phyloP scores from a whole-genome alignment of 2,888 invertebrate species.

The Spodoptera littoralis region DNA sequence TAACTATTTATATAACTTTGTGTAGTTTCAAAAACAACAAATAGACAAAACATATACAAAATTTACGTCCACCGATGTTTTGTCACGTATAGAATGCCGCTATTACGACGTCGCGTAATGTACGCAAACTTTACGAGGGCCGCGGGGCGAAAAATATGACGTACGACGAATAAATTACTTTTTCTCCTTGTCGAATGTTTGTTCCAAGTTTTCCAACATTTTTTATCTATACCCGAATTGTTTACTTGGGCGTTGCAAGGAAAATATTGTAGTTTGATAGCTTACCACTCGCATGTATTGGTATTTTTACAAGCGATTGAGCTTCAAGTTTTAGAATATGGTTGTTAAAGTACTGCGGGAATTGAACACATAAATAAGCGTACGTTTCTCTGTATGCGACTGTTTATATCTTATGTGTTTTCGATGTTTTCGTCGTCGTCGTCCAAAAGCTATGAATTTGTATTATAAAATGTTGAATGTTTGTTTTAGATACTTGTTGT shows the following conservation, averaged over 20 bases:
- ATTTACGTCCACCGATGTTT: slow-evolving; percentile 45
- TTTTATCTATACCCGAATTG: slow-evolving; percentile 65
- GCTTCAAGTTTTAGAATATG: slow-evolving; percentile 13
- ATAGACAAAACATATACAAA: slow-evolving; percentile 28
- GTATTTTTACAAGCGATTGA: slow-evolving; percentile 36
- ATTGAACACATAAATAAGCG: slow-evolving; percentile 4
- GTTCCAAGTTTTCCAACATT: slow-evolving; percentile 53
- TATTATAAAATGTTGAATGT: no score
- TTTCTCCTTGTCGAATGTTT: slow-evolving; percentile 68
- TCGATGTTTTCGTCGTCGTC: no score
- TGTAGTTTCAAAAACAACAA: not conserved
- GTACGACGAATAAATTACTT: slow-evolving; percentile 76
- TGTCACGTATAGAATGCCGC: slow-evolving; percentile 64
- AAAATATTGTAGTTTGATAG: slow-evolving; percentile 72
- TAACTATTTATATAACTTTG: not conserved
- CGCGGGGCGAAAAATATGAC: slow-evolving; percentile 68
- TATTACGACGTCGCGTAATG: slow-evolving; percentile 54
- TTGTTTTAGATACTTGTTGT: no score
- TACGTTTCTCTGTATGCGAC: not conserved
- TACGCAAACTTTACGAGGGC: slow-evolving; percentile 61
- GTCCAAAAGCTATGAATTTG: no score
- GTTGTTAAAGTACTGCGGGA: slow-evolving; percentile 1
- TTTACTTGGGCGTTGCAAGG: slow-evolving; percentile 60
- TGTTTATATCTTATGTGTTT: no score
- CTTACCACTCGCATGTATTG: slow-evolving; percentile 68